Evolutionary conservation across 1,140 invertebrate species (phyloP), one percentile per base, ranked within the genome.

Genomic region (Drosophila tsacasi): DNA sequence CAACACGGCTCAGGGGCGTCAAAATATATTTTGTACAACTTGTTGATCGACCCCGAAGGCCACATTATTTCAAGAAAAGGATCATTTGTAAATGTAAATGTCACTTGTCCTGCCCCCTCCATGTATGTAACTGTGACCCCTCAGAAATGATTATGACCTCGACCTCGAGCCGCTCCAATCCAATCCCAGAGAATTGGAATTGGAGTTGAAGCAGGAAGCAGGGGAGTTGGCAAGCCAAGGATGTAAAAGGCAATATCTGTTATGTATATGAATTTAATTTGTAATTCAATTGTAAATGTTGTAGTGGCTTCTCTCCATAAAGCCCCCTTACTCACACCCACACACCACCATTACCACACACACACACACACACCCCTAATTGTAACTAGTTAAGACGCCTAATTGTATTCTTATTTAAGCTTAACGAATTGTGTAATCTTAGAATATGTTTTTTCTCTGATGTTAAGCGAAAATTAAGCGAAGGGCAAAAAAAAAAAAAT

Each of bases 351-450:
- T 5, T 12, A 35, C 32, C 30, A 32, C 30, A 42, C n/a, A 27
- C 32, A 27, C 39, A 3, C 40, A 35, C 17, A 60, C 23, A 27
- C 30, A 42, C 30, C 8, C 54, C 40, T 77, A 77, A 23, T n/a
- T 77, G 64, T 77, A 77, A 76, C 73, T 67, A 77, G 63, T 68
- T 77, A 77, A 76, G 73, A 54, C 37, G 47, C 73, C 62, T 76
- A 76, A 76, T 15, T 67, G 49, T 76, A 77, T 68, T 54, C 62
- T 68, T 77, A 77, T 62, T 52, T 68, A 39, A 77, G 30, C 47
- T 61, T 77, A 47, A 76, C 21, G 21, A 67, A 67, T 60, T 46
- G 73, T 77, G 63, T 76, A 76, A 77, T 77, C 64, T 68, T 76
- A 66, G 23, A 52, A 58, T 54, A 46, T 67, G 46, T 60, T 66